Evolutionary conservation across 2,113 vertebrate genomes (phyloP).

Genomic region (Anhinga rufa): DNA sequence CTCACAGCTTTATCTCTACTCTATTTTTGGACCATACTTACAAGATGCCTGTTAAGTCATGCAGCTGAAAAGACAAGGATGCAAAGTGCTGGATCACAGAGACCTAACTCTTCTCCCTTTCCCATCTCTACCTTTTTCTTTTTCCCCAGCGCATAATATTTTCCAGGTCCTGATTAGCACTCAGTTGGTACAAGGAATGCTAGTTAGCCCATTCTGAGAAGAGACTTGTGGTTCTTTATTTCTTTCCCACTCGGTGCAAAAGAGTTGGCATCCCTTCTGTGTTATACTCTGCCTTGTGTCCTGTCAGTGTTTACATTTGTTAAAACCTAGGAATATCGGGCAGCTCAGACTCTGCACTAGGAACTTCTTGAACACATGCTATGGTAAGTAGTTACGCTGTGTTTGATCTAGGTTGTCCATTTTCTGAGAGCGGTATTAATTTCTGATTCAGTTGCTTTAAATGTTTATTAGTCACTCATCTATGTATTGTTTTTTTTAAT

Average conservation of each 20-base stretch:
- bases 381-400: neutral
- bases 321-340: neutral
- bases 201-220: neutral
- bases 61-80: neutral
- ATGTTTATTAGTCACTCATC: neutral
- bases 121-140: neutral
- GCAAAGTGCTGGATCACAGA: neutral
- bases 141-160: neutral
- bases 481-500: neutral
- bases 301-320: neutral
- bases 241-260: neutral
- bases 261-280: neutral
- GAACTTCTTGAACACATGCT: neutral
- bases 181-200: neutral
- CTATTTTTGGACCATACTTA: constrained; percentile 37
- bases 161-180: neutral
- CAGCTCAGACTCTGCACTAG: neutral
- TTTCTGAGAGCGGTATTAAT: neutral
- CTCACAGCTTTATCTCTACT: neutral
- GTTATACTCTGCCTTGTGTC: neutral
- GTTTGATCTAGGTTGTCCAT: neutral
- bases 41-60: constrained; percentile 30
- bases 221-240: neutral
- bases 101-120: neutral
- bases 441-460: neutral